These are phyloP conservation scores for Scaptomyza parva DNA, from an alignment of 2,888 invertebrate genomes.

Conservation along the genomic window DNA sequence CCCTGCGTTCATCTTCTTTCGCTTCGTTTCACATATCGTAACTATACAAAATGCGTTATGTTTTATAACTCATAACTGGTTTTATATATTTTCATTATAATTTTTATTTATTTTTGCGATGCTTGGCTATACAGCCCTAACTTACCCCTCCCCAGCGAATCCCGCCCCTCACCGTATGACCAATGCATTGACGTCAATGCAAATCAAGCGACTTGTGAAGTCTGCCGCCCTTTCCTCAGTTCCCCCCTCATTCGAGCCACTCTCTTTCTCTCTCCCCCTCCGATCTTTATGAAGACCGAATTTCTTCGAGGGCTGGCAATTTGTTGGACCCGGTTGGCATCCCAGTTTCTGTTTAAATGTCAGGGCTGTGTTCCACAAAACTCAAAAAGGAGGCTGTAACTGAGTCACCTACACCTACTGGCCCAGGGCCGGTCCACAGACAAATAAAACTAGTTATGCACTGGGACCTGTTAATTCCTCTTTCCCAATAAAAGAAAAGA, in stretches of 20 bases:
- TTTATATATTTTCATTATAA: conserved; percentile 15
- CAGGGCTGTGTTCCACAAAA: conserved; percentile 73
- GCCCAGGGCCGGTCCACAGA: conserved; percentile 26
- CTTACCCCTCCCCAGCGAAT: background rate
- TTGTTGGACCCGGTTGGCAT: conserved; percentile 14
- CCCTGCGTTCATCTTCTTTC: conserved; percentile 33
- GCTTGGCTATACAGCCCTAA: conserved; percentile 23
- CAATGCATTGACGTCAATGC: conserved; percentile 75
- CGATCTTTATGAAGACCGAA: conserved; percentile 34
- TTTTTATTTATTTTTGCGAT: background rate
- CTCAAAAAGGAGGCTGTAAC: conserved; percentile 33
- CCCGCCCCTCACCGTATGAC: background rate
- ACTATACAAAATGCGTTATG: conserved; percentile 38
- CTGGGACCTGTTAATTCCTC: conserved; percentile 17
- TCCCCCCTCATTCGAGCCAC: background rate
- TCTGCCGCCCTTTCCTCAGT: conserved; percentile 19
- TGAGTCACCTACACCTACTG: conserved; percentile 64
- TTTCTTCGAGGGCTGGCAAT: conserved; percentile 41
- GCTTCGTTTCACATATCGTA: conserved; percentile 24
- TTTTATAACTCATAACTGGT: conserved; percentile 55
- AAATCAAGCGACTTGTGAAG: conserved; percentile 62
- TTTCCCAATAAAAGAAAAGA: conserved; percentile 6
- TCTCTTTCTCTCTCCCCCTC: background rate
- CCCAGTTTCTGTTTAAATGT: conserved; percentile 54
- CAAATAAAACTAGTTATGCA: conserved; percentile 41